phyloP scores from a whole-genome alignment of 1,140 invertebrate genomes.

The Drosophila melanogaster region Release_6_plus_ISO1_MT NT_033779.5:3394501-3395000 shows the following conservation, averaged over 20 bases:
- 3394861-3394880: background rate
- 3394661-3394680: too few species aligned
- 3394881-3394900: slow-evolving; percentile 19
- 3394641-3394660: too few species aligned
- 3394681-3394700: too few species aligned
- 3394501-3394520: background rate
- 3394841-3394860: background rate
- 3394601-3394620: too few species aligned
- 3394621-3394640: too few species aligned
- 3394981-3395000: slow-evolving; percentile 9
- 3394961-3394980: background rate
- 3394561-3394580: background rate
- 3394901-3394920: slow-evolving; percentile 22
- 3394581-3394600: background rate
- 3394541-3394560: background rate
- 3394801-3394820: background rate
- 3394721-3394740: too few species aligned
- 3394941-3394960: slow-evolving; percentile 5
- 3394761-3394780: background rate
- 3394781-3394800: background rate
- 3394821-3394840: background rate
- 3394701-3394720: too few species aligned
- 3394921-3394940: slow-evolving; percentile 13
- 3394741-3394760: background rate
- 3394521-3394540: background rate